Percentiles rank a stretch among this genome's conserved stretches.
Evolutionary conservation across 2,113 vertebrate species (phyloP).

Genomic region (Stegostoma tigrinum): DNA sequence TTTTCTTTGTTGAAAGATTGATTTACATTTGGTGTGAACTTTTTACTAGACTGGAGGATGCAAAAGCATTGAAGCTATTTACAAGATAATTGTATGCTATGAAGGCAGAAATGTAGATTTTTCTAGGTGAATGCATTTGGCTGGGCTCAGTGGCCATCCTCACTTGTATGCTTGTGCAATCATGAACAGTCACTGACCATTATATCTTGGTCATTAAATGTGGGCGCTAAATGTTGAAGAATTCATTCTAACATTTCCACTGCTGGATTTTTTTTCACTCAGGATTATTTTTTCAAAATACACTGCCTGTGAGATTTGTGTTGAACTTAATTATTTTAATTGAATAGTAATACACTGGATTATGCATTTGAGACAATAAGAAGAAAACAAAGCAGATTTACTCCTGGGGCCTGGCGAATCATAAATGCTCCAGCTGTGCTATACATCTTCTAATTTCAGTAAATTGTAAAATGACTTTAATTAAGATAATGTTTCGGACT

Average conservation of each 20-base stretch:
- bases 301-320: neutral
- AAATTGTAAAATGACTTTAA: neutral
- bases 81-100: neutral
- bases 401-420: neutral
- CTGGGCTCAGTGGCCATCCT: neutral
- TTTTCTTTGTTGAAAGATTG: neutral
- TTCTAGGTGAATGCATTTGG: neutral
- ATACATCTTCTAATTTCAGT: neutral
- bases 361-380: neutral
- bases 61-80: neutral
- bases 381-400: neutral
- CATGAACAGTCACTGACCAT: neutral
- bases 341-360: neutral
- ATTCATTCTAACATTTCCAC: neutral
- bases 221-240: neutral
- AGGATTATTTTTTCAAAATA: neutral
- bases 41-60: neutral
- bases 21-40: neutral
- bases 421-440: neutral
- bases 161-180: neutral
- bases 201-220: neutral
- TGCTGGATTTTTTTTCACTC: neutral
- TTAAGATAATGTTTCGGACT: neutral
- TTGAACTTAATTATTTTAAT: neutral
- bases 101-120: neutral